Percentiles rank a stretch among this genome's conserved stretches.
Evolutionary conservation across 1,140 invertebrate species (phyloP).

Genomic region (Saccostrea glomerata): DNA sequence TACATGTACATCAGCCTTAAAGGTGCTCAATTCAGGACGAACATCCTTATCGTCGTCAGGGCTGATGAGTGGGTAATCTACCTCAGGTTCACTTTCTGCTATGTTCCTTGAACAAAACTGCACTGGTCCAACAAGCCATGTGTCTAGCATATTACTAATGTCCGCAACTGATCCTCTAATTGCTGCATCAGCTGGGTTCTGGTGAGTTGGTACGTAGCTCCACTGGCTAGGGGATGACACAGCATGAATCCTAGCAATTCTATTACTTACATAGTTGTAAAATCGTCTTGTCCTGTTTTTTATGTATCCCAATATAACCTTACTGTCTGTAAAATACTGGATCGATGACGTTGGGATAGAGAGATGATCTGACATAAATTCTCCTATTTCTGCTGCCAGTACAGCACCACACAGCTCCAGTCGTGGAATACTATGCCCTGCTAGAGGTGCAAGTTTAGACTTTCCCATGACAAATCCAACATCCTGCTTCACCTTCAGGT

Average conservation of each 20-base stretch:
- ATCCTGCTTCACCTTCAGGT: background rate
- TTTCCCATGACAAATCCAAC: no score
- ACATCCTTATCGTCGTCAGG: background rate
- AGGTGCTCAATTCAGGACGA: background rate
- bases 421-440: slow-evolving; percentile 43
- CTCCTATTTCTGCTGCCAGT: slow-evolving; percentile 35
- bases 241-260: slow-evolving; percentile 20
- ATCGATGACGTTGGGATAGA: background rate
- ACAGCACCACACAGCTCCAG: slow-evolving; percentile 50
- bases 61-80: background rate
- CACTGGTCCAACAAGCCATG: no score
- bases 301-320: slow-evolving; percentile 51
- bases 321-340: slow-evolving; percentile 48
- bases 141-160: no score
- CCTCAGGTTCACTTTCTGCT: no score
- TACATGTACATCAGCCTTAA: background rate
- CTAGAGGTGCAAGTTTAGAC: background rate
- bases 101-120: no score
- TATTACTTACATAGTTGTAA: slow-evolving; percentile 44
- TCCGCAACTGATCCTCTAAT: no score
- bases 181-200: slow-evolving; percentile 18
- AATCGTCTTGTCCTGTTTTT: slow-evolving; percentile 49
- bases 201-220: background rate
- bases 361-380: slow-evolving; percentile 31
- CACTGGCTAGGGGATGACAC: slow-evolving; percentile 28